phyloP scores from a whole-genome alignment of 2,797 vertebrate genomes.

The Acanthurus leucopareius region DNA sequence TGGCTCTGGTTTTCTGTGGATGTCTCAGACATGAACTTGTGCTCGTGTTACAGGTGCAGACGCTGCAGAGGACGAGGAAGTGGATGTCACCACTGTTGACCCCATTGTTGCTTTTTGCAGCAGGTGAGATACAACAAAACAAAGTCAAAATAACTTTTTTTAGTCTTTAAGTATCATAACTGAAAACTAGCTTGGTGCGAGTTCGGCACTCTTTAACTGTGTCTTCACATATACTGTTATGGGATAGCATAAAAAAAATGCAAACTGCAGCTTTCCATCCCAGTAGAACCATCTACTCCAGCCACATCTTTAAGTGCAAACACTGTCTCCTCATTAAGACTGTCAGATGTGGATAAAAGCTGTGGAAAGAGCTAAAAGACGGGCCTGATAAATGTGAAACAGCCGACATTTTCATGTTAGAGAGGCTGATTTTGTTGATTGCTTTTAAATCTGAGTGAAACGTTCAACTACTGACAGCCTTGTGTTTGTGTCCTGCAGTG shows the following conservation, averaged over 20 bases:
- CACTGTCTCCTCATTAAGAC: too few relatives aligned
- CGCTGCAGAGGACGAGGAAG: constrained; percentile 97
- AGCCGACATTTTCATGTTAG: too few relatives aligned
- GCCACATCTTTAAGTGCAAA: too few relatives aligned
- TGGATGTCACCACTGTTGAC: constrained; percentile 97
- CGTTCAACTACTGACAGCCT: background rate
- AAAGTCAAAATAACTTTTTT: background rate
- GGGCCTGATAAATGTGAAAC: too few relatives aligned
- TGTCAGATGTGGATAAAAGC: too few relatives aligned
- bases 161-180: background rate
- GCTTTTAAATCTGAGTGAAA: background rate
- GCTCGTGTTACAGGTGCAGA: constrained; percentile 88
- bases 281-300: too few relatives aligned
- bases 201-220: background rate
- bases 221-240: background rate
- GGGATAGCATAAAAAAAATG: too few relatives aligned
- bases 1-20: background rate
- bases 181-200: background rate
- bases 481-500: constrained; percentile 79
- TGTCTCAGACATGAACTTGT: constrained; percentile 2
- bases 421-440: background rate
- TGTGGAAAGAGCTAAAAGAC: too few relatives aligned
- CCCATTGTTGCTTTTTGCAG: constrained; percentile 98
- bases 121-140: constrained; percentile 85
- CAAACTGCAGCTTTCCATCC: too few relatives aligned